These are phyloP conservation scores for Nibea albiflora DNA, from an alignment of 2,113 vertebrate genomes.

Conservation along the genomic window DNA sequence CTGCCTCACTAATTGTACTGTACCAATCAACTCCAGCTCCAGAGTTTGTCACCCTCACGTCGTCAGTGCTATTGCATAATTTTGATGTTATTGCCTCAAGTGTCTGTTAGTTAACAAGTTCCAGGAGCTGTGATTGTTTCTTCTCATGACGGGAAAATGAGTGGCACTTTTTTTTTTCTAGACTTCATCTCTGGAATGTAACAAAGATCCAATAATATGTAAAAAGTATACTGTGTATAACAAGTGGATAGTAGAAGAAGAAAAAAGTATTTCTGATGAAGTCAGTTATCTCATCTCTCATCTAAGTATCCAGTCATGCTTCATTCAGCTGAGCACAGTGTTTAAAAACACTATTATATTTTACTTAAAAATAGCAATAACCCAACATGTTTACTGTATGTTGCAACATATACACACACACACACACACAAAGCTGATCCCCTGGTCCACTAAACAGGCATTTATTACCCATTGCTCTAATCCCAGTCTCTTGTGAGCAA, in stretches of 20 bases:
- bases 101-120: neutral
- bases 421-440: slow-evolving; percentile 31
- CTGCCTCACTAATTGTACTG: neutral
- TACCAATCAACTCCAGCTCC: neutral
- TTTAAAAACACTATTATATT: no score
- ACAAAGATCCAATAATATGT: neutral
- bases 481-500: slow-evolving; percentile 58
- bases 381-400: no score
- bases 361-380: no score
- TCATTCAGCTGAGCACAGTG: neutral
- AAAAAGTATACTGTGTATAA: neutral
- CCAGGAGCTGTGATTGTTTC: neutral
- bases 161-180: neutral
- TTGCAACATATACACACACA: neutral
- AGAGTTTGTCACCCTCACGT: neutral
- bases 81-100: neutral
- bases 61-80: neutral
- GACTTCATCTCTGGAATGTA: neutral
- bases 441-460: slow-evolving; percentile 35
- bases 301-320: neutral
- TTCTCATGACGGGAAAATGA: neutral
- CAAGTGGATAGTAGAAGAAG: neutral
- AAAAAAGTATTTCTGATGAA: neutral
- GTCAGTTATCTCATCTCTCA: neutral
- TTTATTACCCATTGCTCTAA: slow-evolving; percentile 53